phyloP scores from a whole-genome alignment of 2,797 vertebrate species.

The Melanotaenia trifasciata region DNA sequence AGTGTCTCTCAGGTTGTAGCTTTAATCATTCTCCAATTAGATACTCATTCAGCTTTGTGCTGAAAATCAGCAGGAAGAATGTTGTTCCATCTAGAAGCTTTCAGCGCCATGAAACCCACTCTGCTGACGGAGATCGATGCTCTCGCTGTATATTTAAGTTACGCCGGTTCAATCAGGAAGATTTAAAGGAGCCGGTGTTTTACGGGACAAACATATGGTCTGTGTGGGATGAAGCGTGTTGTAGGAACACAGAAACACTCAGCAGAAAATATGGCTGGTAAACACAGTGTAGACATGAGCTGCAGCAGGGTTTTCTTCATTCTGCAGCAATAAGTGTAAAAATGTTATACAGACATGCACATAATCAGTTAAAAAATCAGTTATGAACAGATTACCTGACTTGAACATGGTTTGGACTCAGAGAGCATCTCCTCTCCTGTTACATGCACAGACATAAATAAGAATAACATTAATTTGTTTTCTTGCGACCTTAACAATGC shows the following conservation, averaged over 20 bases:
- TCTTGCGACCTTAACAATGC: slow-evolving; percentile 14
- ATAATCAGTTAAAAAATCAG: no score
- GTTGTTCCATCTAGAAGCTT: slow-evolving; percentile 6
- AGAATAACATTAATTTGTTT: background rate
- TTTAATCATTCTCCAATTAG: slow-evolving; percentile 13
- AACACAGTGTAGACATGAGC: background rate
- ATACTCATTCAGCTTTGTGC: background rate
- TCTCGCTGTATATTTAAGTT: slow-evolving; percentile 25
- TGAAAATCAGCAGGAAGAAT: slow-evolving; percentile 6
- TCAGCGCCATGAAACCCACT: background rate
- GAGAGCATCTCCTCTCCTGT: no score
- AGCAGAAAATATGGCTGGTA: slow-evolving; percentile 1
- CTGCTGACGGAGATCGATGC: slow-evolving; percentile 22
- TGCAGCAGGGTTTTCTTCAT: background rate
- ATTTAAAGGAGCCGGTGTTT: slow-evolving; percentile 33
- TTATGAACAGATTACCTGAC: background rate
- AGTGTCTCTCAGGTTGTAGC: background rate
- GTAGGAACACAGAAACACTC: background rate
- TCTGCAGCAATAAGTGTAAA: background rate
- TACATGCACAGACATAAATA: no score
- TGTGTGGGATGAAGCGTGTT: slow-evolving; percentile 13
- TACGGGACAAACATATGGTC: slow-evolving; percentile 25
- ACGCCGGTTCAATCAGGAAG: slow-evolving; percentile 33
- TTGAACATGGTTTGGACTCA: no score
- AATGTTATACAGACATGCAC: no score